A percentile compares a stretch with the other conserved stretches of the same genome.
phyloP scores from a whole-genome alignment of 2,113 vertebrate species.

The Strix aluco region DNA sequence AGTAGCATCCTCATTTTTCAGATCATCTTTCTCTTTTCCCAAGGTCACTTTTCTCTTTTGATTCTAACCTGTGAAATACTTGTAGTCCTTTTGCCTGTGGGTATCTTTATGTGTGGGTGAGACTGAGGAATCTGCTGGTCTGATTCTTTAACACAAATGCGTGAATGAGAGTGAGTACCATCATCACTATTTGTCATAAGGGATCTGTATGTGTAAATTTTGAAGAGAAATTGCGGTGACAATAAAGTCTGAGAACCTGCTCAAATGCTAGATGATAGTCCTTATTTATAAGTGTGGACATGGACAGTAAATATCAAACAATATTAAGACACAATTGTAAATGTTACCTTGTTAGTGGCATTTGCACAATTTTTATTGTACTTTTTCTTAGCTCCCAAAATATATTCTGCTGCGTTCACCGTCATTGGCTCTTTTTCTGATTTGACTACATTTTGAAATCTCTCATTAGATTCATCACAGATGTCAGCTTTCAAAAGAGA shows the following conservation, averaged over 20 bases:
- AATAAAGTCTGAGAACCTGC: conserved; percentile 2
- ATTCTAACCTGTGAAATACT: background rate
- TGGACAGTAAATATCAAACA: conserved; percentile 41
- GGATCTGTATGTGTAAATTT: background rate
- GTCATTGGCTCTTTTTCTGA: background rate
- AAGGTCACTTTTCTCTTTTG: background rate
- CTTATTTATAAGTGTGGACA: conserved; percentile 12
- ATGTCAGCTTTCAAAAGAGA: background rate
- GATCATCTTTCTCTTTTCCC: background rate
- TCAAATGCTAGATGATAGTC: conserved; percentile 18
- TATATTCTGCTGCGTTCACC: background rate
- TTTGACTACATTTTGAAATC: background rate
- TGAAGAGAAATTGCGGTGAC: background rate
- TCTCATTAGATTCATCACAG: background rate
- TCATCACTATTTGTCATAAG: background rate
- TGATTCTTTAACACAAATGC: background rate
- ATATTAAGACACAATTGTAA: conserved; percentile 17
- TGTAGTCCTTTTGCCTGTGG: background rate
- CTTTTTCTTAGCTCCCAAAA: background rate
- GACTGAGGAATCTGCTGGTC: background rate
- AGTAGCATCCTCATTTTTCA: background rate
- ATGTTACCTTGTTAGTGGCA: conserved; percentile 58
- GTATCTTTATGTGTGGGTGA: background rate
- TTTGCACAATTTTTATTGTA: conserved; percentile 59
- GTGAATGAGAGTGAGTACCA: background rate